Evolutionary conservation across 2,113 vertebrate species (phyloP), one percentile per base, ranked within the genome.

Genomic region (Aleadryas rufinucha): DNA sequence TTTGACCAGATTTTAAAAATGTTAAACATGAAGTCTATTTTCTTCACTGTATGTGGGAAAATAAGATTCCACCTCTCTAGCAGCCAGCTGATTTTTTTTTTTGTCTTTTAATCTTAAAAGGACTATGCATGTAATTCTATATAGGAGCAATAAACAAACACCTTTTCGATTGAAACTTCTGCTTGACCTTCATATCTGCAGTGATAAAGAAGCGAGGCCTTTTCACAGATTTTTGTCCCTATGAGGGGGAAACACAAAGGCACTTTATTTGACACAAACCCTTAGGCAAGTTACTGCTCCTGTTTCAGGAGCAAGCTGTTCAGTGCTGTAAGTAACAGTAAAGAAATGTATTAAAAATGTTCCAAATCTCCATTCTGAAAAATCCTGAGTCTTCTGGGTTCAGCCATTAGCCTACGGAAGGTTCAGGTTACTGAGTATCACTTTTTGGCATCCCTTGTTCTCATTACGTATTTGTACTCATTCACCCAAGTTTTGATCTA

Each of bases 381-480:
- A 35, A 27, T 60, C 3, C 8, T 7, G 2, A 30, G 11, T 83
- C 31, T 50, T 16, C 10, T 64, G 24, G 4, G 6, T 69, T 81
- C 28, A 42, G 11, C 30, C 53, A 5, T 7, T 45, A 15, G 26
- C 20, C 37, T 77, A 31, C 1, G 0, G 0, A 74, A 66, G 19
- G 4, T 31, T 84, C 35, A 59, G 10, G 20, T 59, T 75, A 49
- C 11, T 76, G 15, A 60, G 6, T 65, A 9, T 31, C 41, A 30
- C 6, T 27, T 86, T 42, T 47, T 74, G 15, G 7, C 26, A 14
- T 76, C 31, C n/a, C 3, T 76, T 10, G 0, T 79, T 86, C 37
- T 66, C 8, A 6, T 52, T 41, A 64, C 27, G 5, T 72, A 2
- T 45, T 16, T 42, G 14, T 45, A 22, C 30, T 74, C 20, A 15